These are phyloP conservation scores for Amphiura filiformis DNA, from an alignment of 35 echinoderm and acorn worm genomes.

Conservation along the genomic window DNA sequence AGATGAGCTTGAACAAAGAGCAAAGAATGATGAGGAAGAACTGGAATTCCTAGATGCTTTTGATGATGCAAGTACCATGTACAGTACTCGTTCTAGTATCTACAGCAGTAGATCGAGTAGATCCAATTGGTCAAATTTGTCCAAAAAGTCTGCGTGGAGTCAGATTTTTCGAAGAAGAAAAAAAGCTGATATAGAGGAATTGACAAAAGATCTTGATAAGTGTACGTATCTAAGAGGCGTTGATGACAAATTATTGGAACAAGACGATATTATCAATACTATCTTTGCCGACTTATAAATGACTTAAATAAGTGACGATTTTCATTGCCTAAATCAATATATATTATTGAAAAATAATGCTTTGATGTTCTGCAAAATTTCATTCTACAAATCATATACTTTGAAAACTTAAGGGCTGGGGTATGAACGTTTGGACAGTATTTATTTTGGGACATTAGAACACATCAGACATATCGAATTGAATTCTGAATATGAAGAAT, in stretches of 20 bases:
- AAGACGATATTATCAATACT: neutral
- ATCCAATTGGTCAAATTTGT: neutral
- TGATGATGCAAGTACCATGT: neutral
- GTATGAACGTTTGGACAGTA: too few species aligned
- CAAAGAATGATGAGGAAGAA: neutral
- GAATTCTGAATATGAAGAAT: too few species aligned
- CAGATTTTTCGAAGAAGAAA: neutral
- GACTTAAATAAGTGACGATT: too few species aligned
- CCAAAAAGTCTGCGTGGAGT: neutral
- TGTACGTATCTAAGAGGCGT: constrained; percentile 33
- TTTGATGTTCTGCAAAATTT: too few species aligned
- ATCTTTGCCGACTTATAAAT: too few species aligned
- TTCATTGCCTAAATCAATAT: too few species aligned
- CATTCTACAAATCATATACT: too few species aligned
- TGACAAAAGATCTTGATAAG: constrained; percentile 42
- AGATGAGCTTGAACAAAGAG: neutral
- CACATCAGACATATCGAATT: too few species aligned
- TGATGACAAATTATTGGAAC: constrained; percentile 6
- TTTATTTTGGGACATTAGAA: too few species aligned
- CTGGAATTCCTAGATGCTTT: neutral
- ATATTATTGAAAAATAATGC: too few species aligned
- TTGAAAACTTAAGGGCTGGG: too few species aligned
- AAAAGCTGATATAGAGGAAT: constrained; percentile 5
- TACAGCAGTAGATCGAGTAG: neutral
- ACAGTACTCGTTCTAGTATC: neutral